Percentiles rank a stretch among this genome's conserved stretches.
Evolutionary conservation across 1,140 invertebrate species (phyloP).

Genomic region (Aphidius gifuensis): DNA sequence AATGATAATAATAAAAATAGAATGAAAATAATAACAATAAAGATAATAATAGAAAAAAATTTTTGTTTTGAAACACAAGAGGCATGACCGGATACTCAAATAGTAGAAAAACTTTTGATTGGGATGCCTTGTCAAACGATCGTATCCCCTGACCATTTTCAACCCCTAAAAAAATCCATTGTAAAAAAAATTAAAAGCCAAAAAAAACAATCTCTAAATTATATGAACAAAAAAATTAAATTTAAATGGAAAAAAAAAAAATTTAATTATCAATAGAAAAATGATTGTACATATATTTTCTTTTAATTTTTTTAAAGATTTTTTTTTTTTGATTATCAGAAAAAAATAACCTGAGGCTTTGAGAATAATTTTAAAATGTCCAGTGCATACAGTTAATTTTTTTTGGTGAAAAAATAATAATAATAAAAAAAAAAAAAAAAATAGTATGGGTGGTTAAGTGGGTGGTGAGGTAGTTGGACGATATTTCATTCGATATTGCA

Average conservation of each 20-base stretch:
- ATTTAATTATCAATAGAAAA: slow-evolving; percentile 29
- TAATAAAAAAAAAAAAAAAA: slow-evolving; percentile 2
- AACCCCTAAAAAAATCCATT: background rate
- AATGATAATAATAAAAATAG: slow-evolving; percentile 2
- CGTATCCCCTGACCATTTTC: background rate
- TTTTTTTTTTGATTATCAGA: background rate
- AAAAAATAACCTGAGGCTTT: background rate
- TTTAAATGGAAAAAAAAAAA: too few species aligned
- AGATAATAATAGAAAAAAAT: too few species aligned
- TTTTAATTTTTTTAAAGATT: slow-evolving; percentile 1
- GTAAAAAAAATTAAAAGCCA: background rate
- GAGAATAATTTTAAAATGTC: background rate
- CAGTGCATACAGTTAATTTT: slow-evolving; percentile 18
- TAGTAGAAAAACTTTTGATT: slow-evolving; percentile 41
- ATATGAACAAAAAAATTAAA: background rate
- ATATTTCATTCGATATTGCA: slow-evolving; percentile 51
- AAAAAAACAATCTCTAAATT: background rate
- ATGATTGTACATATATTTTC: slow-evolving; percentile 10
- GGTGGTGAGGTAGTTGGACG: slow-evolving; percentile 25
- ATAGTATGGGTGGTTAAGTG: background rate
- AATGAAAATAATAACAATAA: background rate
- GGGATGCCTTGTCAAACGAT: slow-evolving; percentile 41
- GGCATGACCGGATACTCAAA: slow-evolving; percentile 27
- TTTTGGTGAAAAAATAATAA: slow-evolving; percentile 4
- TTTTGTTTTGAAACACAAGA: background rate